Percentiles rank a stretch among this genome's conserved stretches.
Conservation (phyloP, 2,797 vertebrate genomes). For the Zalophus californianus region DNA sequence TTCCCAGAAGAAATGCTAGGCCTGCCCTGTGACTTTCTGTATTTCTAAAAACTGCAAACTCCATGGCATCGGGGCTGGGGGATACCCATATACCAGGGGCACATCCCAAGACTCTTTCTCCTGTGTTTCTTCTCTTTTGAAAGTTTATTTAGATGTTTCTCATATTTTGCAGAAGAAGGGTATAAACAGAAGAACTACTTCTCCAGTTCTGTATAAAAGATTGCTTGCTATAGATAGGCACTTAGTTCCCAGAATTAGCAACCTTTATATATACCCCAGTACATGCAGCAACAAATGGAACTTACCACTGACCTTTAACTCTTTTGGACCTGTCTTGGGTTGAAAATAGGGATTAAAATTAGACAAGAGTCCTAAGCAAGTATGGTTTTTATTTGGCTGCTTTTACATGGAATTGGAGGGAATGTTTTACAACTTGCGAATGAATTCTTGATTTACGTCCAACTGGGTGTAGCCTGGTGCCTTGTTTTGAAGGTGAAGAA, state of each 20-base stretch:
- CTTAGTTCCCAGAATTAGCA: conserved; percentile 8
- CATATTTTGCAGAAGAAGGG: neutral
- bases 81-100: neutral
- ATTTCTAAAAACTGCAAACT: neutral
- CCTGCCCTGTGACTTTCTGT: neutral
- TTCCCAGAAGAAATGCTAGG: neutral
- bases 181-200: neutral
- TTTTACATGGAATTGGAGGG: neutral
- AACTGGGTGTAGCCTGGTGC: neutral
- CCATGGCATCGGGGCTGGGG: fast-evolving
- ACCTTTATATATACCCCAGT: neutral
- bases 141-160: neutral
- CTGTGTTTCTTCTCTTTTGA: neutral
- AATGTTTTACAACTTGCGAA: neutral
- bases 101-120: neutral
- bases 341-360: conserved; percentile 45
- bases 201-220: neutral
- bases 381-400: neutral
- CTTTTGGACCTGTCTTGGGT: neutral
- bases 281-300: neutral
- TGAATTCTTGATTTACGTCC: conserved; percentile 64
- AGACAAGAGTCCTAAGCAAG: neutral
- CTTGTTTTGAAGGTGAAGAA: conserved; percentile 53
- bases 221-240: neutral
- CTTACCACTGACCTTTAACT: conserved; percentile 43